Evolutionary conservation across 2,113 vertebrate species (phyloP), one percentile per base, ranked within the genome.

Genomic region (Oceanodroma tethys): DNA sequence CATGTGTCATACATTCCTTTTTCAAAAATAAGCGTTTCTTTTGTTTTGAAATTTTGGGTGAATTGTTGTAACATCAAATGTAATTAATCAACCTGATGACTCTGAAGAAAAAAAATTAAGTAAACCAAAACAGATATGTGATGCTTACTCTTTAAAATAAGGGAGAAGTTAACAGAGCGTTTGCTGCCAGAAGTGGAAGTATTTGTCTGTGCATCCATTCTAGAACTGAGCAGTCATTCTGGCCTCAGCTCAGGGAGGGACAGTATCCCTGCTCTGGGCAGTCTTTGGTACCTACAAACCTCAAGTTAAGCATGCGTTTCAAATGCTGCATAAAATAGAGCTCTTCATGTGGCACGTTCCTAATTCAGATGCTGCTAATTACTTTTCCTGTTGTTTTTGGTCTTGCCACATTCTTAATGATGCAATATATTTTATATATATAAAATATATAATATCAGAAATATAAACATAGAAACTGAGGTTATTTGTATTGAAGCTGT

Each of bases 91-190:
- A 27, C 29, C 3, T 32, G 62, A 42, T 13, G 16, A 40, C 17
- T 48, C 18, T n/a, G 29, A 59, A 23, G 16, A 16, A 60, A 40
- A 60, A n/a, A 36, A 26, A 9, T 19, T 9, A 32, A 42, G 12
- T 19, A 22, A 73, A 73, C 3, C 2, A 60, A 74, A 81, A 11
- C 6, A 30, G 29, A 9, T 66, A 36, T 2, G 15, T 55, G 32
- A 15, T 67, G 19, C 14, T 62, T 36, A 11, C 8, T 29, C 26
- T 63, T 79, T 29, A 50, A 75, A 85, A 8, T 38, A 68, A 48
- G 2, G 1, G n/a, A 59, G 16, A 43, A 13, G 4, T 42, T 59
- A 48, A 42, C 6, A 47, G 29, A 40, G 30, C 1, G 1, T 27
- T 59, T 58, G 34, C 29, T 65, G 70, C 30, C 25, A 25, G 22